Base-by-base conservation (phyloP, 1,140 invertebrate genomes). In the Drosophila bipectinata region DNA sequence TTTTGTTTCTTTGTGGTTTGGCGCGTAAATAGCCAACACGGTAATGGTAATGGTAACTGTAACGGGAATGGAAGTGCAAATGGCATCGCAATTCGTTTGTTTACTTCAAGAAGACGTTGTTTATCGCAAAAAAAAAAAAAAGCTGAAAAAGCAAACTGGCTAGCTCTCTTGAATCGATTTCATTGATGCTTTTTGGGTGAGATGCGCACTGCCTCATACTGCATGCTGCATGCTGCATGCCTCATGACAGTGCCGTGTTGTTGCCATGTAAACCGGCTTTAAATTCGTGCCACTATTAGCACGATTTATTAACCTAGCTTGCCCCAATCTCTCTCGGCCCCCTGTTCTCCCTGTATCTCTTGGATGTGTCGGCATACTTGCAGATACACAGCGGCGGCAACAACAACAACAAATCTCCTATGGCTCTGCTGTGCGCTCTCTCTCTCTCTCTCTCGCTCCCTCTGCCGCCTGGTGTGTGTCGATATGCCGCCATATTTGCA, bases 241-340 rank as follows among this genome's bases (percentile, higher is more conserved):
- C 48, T 37, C n/a, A 15, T 51, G 79, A 41, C 7, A 6, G 12
- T 12, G 56, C 61, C 44, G 54, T 67, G 63, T 56, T 34, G 51
- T 53, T 69, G 67, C 44, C 75, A 77, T 79, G 59, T 68, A 87
- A 87, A 87, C 83, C 83, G 83, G 83, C 83, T 87, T 87, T 77
- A 83, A 87, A 87, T 87, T 87, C 83, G 83, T 87, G 83, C 83
- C 84, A 88, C 79, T 87, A 88, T 88, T 89, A 89, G 83, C 83
- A 87, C 83, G 84, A 87, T 87, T 87, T 87, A 89, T 87, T 87
- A 88, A 87, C 83, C 84, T 77, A 89, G 79, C 48, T 54, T 21
- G 34, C 52, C n/a, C 14, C 55, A 44, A 56, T 56, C 72, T 62
- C 48, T 61, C 18, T 18, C 18, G 18, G 0, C 18, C 62, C 34